Base-by-base conservation (phyloP, 2,113 vertebrate genomes). In the Otis tarda region DNA sequence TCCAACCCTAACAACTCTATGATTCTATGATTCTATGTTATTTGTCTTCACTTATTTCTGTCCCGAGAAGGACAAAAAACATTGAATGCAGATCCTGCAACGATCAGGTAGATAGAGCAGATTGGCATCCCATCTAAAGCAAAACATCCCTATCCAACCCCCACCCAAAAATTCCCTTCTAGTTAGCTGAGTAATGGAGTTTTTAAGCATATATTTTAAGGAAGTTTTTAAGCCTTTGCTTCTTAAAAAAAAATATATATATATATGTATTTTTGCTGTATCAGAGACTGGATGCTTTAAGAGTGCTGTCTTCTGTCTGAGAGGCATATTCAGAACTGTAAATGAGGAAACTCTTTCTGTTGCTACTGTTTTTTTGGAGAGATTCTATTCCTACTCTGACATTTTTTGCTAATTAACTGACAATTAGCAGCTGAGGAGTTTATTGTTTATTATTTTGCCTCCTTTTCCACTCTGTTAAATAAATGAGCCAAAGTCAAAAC, bases 401-500 rank as follows among this genome's bases (percentile, higher is more conserved):
- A 31, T 65, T 77, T 95, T 95, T 85, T 90, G 57, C 35, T 87
- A 75, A 90, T 83, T 96, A 91, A 65, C 84, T 81, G 76, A 77
- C 61, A 92, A 79, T 85, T 91, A 91, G 50, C 53, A 64, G 83
- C 61, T 71, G 82, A 81, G 39, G 64, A 64, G 41, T 91, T 94
- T 91, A 91, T 63, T 93, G 71, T 83, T 96, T 96, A 49, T 93
- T 60, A 73, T 76, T 91, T 83, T 94, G 41, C 59, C 37, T 85
- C 37, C n/a, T 89, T 95, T 94, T 70, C n/a, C 35, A 68, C 91
- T 94, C 63, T 85, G 61, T 97, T 97, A 78, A 90, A 87, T 39
- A 95, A 95, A 79, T 93, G 90, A 97, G 90, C 77, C 64, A 69
- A 95, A 95, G 92, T 94, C 94, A 87, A 94, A 83, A 43, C 63